Base-by-base conservation (phyloP, 2,888 invertebrate genomes). In the Lottia scabra region DNA sequence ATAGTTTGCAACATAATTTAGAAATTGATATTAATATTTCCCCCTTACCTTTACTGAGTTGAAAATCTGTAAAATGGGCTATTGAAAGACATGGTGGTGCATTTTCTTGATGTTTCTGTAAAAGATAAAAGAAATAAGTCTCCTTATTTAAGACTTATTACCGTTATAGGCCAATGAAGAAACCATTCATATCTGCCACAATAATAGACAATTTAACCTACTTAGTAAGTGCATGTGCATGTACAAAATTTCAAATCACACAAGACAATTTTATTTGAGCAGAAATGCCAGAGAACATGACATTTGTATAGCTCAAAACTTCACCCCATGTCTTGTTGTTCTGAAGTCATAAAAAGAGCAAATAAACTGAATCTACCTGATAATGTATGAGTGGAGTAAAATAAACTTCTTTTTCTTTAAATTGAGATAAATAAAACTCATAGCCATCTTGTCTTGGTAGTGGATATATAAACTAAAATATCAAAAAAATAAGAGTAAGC, bases 381-480 rank as follows among this genome's bases (percentile, higher is more conserved):
- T 83, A 88, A 73, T 82, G 80, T 23, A 79, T 78, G 10, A 89
- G 81, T 16, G 88, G 83, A 43, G 89, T 87, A 74, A 88, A 88
- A 77, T 86, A 85, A n/a, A 85, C 81, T 71, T 83, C 80, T 70
- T 84, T 82, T 15, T 83, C 84, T 67, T 79, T 79, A 75, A 87
- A 87, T 79, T 87, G 86, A 68, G 86, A 83, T 65, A 87, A 74
- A 56, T 85, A 83, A 75, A 87, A 88, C 75, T 88, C 87, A 78
- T 82, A 87, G 10, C 89, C 89, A 79, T 85, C 83, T 30, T 81
- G 81, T 73, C 86, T 82, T 19, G 87, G 88, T 26, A 89, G 64
- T 38, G 89, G 85, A 68, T 84, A 89, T 12, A 89, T 73, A 79
- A 89, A 89, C 85, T 88, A 81, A 75, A 84, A 82, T 4, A 76